These are phyloP conservation scores for Epistrophe eligans DNA, from an alignment of 2,888 invertebrate genomes.

Conservation along the genomic window DNA sequence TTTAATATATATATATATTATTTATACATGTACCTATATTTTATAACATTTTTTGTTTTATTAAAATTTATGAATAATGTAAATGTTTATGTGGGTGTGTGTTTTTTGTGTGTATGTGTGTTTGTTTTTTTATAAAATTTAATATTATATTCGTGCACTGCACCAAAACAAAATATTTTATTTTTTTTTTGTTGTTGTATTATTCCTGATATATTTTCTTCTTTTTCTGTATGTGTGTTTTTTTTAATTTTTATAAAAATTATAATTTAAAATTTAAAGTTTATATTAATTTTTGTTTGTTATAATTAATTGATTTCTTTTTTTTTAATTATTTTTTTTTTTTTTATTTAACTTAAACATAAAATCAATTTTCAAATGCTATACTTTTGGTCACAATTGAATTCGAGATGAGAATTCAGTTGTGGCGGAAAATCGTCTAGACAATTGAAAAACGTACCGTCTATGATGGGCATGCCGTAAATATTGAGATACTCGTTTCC, in stretches of 20 bases:
- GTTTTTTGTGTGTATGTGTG: background rate
- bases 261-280: slow-evolving; percentile 24
- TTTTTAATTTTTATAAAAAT: slow-evolving; percentile 17
- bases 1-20: slow-evolving; percentile 44
- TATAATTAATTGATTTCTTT: slow-evolving; percentile 28
- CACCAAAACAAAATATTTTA: slow-evolving; percentile 41
- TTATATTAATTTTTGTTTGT: slow-evolving; percentile 26
- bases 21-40: slow-evolving; percentile 47
- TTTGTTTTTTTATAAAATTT: slow-evolving; percentile 5
- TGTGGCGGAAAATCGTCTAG: slow-evolving; percentile 43
- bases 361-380: slow-evolving; percentile 70
- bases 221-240: slow-evolving; percentile 8
- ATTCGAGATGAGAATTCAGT: slow-evolving; percentile 55
- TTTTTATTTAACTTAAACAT: slow-evolving; percentile 59
- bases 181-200: slow-evolving; percentile 22
- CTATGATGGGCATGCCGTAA: slow-evolving; percentile 34
- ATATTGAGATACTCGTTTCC: slow-evolving; percentile 30
- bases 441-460: slow-evolving; percentile 39
- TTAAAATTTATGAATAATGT: slow-evolving; percentile 52
- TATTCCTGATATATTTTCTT: slow-evolving; percentile 45
- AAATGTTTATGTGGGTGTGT: slow-evolving; percentile 40
- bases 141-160: slow-evolving; percentile 43
- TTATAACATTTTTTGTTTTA: slow-evolving; percentile 52
- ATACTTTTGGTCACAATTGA: slow-evolving; percentile 56
- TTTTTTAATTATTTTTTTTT: slow-evolving; percentile 43